These are phyloP conservation scores for Mesorhabditis sp. DNA, from an alignment of 2,888 invertebrate genomes.

Conservation along the genomic window DNA sequence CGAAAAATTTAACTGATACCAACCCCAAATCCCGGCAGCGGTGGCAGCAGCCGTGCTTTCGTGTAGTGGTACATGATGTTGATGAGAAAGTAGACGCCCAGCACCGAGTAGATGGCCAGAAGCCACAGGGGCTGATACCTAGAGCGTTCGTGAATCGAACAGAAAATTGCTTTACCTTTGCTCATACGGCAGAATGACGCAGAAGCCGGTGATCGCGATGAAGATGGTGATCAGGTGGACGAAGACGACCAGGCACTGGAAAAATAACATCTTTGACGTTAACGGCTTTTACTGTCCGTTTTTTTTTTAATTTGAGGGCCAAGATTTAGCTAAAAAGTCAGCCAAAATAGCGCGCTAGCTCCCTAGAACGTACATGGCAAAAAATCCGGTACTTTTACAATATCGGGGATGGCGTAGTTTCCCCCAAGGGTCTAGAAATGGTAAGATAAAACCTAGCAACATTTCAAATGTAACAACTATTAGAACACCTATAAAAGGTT, in stretches of 20 bases:
- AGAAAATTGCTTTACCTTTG: slow-evolving; percentile 20
- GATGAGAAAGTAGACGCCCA: slow-evolving; percentile 30
- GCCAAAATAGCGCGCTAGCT: background rate
- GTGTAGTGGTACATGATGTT: slow-evolving; percentile 39
- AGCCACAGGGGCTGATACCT: slow-evolving; percentile 35
- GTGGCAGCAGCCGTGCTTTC: slow-evolving; percentile 34
- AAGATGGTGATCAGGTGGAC: slow-evolving; percentile 34
- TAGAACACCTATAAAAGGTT: too few species aligned
- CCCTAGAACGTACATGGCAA: background rate
- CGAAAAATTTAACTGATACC: slow-evolving; percentile 5
- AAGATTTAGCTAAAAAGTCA: background rate
- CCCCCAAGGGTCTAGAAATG: too few species aligned
- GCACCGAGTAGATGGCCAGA: slow-evolving; percentile 15
- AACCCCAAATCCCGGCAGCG: slow-evolving; percentile 32
- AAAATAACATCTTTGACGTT: background rate
- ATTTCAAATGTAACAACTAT: too few species aligned
- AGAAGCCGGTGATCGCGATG: slow-evolving; percentile 31
- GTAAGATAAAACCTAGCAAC: too few species aligned
- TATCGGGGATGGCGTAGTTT: too few species aligned
- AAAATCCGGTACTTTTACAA: background rate
- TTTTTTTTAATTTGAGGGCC: background rate
- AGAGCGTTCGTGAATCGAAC: slow-evolving; percentile 6
- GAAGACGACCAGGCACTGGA: slow-evolving; percentile 33
- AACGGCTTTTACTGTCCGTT: background rate
- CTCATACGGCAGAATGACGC: slow-evolving; percentile 41